A percentile compares a stretch with the other conserved stretches of the same genome.
Conservation (phyloP, 2,888 invertebrate genomes). For the Sepiola atlantica region DNA sequence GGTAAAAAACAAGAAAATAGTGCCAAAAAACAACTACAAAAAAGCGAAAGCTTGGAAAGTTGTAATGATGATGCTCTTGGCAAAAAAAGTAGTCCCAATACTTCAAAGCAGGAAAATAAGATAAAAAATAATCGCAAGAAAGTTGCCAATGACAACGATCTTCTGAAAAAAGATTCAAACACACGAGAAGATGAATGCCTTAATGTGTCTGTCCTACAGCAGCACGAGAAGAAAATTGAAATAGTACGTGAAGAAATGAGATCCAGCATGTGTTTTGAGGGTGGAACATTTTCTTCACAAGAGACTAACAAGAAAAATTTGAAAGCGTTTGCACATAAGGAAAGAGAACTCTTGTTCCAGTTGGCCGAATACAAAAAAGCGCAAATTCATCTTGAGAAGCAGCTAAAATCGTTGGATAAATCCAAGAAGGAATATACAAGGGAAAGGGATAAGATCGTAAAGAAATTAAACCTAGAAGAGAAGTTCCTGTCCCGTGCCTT, state of each 20-base stretch:
- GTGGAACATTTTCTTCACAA: not conserved
- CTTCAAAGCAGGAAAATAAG: not conserved
- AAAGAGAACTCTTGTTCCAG: not conserved
- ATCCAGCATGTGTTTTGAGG: not conserved
- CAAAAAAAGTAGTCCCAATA: not conserved
- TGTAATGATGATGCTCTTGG: not conserved
- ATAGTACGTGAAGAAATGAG: not conserved
- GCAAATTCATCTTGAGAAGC: not conserved
- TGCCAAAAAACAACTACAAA: not conserved
- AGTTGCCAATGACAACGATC: not conserved
- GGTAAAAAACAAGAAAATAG: not conserved
- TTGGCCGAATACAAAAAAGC: not conserved
- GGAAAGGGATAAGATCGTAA: not conserved
- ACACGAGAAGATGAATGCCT: not conserved
- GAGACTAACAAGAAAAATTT: not conserved
- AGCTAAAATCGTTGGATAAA: not conserved
- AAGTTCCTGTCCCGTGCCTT: constrained; percentile 54
- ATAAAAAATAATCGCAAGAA: not conserved
- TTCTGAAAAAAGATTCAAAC: not conserved
- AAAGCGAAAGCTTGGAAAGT: not conserved
- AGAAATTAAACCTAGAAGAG: not conserved
- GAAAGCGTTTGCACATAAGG: not conserved
- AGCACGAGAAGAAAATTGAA: not conserved
- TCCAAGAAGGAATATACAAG: not conserved
- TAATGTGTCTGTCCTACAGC: not conserved